Percentiles rank a stretch among this genome's conserved stretches.
Conservation (phyloP, 2,797 vertebrate genomes). For the Apodemus agrarius region DNA sequence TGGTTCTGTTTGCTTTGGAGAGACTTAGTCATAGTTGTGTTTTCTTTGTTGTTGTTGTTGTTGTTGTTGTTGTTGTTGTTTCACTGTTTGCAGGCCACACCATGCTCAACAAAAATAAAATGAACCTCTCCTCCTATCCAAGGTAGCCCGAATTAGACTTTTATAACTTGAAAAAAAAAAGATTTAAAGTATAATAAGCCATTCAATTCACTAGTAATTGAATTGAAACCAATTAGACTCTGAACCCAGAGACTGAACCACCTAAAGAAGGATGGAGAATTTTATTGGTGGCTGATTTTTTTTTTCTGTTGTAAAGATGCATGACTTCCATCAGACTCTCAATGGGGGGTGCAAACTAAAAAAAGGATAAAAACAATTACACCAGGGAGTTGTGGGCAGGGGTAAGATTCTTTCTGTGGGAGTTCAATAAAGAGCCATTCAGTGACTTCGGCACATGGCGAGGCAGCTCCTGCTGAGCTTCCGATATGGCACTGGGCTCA, state of each 20-base stretch:
- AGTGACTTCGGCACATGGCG: slow-evolving; percentile 45
- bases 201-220: slow-evolving; percentile 65
- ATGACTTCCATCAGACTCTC: slow-evolving; percentile 72
- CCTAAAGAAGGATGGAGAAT: slow-evolving; percentile 48
- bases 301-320: slow-evolving; percentile 47
- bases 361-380: slow-evolving; percentile 56
- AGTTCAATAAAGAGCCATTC: slow-evolving; percentile 71
- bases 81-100: neutral
- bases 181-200: slow-evolving; percentile 14
- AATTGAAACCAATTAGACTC: slow-evolving; percentile 63
- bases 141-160: slow-evolving; percentile 36
- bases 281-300: slow-evolving; percentile 36
- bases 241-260: slow-evolving; percentile 53
- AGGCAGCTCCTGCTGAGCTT: slow-evolving; percentile 50
- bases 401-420: slow-evolving; percentile 56
- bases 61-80: neutral
- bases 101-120: neutral
- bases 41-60: neutral
- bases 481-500: neutral
- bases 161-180: slow-evolving; percentile 17
- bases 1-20: slow-evolving; percentile 11
- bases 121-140: neutral
- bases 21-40: neutral
- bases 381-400: slow-evolving; percentile 8
- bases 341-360: slow-evolving; percentile 30